Evolutionary conservation across 2,888 invertebrate genomes (phyloP).

Genomic region (Rotaria socialis): DNA sequence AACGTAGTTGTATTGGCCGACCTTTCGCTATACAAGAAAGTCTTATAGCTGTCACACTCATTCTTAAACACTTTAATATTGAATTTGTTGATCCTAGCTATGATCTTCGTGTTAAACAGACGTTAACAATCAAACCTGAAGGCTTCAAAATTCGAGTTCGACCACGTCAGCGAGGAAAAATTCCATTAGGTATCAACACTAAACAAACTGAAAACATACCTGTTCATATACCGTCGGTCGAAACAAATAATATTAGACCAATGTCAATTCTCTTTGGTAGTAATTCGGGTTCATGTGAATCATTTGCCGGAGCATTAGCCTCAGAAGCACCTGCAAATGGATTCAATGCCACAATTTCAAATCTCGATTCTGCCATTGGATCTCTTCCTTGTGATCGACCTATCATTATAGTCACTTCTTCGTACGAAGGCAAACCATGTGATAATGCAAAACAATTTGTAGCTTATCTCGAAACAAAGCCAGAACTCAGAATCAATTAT

Average conservation of each 20-base stretch:
- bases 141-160: neutral
- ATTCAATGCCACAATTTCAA: neutral
- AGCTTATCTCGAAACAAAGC: neutral
- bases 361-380: neutral
- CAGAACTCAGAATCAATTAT: neutral
- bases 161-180: neutral
- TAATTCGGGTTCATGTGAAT: neutral
- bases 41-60: neutral
- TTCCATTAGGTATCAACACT: neutral
- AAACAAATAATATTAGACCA: neutral
- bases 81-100: constrained; percentile 5
- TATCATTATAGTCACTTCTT: neutral
- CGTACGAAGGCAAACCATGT: neutral
- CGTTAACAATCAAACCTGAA: neutral
- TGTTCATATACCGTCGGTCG: neutral
- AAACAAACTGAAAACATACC: neutral
- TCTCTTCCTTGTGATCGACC: neutral
- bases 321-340: constrained; percentile 1
- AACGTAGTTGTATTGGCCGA: neutral
- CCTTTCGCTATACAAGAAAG: neutral
- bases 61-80: neutral
- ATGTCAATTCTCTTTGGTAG: neutral
- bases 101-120: constrained; percentile 15
- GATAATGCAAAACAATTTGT: neutral
- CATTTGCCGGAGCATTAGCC: neutral